Conservation (phyloP, 2,797 vertebrate species). For the Remorina albescens region DNA sequence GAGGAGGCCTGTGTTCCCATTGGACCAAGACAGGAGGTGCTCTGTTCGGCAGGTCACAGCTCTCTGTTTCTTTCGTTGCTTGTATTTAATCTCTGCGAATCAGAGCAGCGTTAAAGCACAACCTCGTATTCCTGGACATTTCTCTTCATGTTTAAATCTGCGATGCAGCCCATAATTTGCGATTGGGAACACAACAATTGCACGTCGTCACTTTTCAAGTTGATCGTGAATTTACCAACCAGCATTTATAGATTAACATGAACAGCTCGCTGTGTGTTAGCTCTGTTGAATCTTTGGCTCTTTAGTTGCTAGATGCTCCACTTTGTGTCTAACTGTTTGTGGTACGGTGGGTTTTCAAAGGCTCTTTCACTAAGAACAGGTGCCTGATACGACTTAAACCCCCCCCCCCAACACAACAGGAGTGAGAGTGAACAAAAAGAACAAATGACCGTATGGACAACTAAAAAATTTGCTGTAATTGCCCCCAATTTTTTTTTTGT, state of each 20-base stretch:
- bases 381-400: too few relatives aligned
- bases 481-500: background rate
- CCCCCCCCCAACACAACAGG: too few relatives aligned
- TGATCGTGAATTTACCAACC: background rate
- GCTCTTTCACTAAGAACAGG: background rate
- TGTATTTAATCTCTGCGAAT: conserved; percentile 20
- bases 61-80: conserved; percentile 20
- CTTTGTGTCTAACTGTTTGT: background rate
- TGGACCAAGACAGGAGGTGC: conserved; percentile 63
- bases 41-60: conserved; percentile 56
- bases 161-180: too few relatives aligned
- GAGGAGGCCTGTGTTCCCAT: conserved; percentile 61
- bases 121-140: background rate
- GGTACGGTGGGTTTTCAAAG: background rate
- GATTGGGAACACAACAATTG: background rate
- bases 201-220: background rate
- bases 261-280: too few relatives aligned
- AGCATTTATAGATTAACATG: too few relatives aligned
- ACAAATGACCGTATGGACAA: background rate
- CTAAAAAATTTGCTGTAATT: background rate
- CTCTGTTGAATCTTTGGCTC: too few relatives aligned
- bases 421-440: background rate
- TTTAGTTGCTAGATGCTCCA: background rate
- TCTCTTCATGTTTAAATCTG: conserved; percentile 1
- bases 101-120: background rate